Evolutionary conservation across 2,113 vertebrate genomes (phyloP).

Genomic region (Chionomys nivalis): DNA sequence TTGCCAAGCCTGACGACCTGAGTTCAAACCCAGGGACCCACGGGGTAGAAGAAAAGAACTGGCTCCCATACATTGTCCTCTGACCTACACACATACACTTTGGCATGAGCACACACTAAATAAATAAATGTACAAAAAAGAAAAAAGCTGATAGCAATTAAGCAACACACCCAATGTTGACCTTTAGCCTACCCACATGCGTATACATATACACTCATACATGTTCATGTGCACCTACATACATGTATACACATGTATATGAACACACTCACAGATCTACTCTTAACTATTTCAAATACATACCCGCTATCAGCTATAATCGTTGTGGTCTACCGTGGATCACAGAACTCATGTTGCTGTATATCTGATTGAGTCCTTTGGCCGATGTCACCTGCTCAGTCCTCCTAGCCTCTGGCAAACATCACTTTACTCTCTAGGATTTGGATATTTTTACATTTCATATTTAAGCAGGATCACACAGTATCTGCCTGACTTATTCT

Average conservation of each 20-base stretch:
- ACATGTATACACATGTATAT: not conserved
- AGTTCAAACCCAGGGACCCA: not conserved
- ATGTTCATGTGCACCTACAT: not conserved
- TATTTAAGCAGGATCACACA: not conserved
- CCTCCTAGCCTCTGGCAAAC: not conserved
- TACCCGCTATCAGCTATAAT: not conserved
- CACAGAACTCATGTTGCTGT: not conserved
- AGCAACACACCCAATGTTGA: not conserved
- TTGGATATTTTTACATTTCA: not conserved
- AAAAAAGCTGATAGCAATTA: not conserved
- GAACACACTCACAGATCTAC: not conserved
- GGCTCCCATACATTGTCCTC: not conserved
- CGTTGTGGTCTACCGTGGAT: not conserved
- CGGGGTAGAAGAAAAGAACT: not conserved
- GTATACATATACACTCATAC: not conserved
- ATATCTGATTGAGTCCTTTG: not conserved
- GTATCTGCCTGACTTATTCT: not conserved
- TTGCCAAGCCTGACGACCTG: not conserved
- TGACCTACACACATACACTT: not conserved
- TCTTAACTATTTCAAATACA: not conserved
- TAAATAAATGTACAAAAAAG: not conserved
- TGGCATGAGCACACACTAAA: not conserved
- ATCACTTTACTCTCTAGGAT: not conserved
- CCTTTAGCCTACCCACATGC: too few species aligned
- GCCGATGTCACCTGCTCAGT: not conserved